phyloP scores from a whole-genome alignment of 2,888 invertebrate genomes.

The Agrotis exclamationis region DNA sequence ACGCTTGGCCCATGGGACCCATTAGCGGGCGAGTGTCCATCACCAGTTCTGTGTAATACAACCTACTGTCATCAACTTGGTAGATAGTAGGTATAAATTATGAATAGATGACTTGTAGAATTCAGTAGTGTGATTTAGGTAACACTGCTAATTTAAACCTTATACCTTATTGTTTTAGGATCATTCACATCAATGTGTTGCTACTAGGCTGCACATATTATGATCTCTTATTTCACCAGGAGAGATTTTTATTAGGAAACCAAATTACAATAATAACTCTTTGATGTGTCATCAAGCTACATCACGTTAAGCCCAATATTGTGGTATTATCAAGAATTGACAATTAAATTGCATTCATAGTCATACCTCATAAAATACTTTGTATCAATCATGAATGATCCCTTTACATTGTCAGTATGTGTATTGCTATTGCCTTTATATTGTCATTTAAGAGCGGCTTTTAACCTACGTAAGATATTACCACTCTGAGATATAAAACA shows the following conservation, averaged over 20 bases:
- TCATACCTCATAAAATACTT: not conserved
- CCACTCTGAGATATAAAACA: too few species aligned
- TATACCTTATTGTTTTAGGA: not conserved
- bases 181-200: not conserved
- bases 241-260: too few species aligned
- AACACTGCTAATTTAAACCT: not conserved
- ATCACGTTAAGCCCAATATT: not conserved
- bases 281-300: not conserved
- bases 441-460: too few species aligned
- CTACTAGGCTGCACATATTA: not conserved
- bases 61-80: constrained; percentile 74
- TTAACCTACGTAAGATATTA: too few species aligned
- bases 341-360: not conserved
- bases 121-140: not conserved
- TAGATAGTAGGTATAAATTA: constrained; percentile 1
- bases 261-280: too few species aligned
- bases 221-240: too few species aligned
- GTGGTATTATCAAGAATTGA: not conserved
- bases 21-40: constrained; percentile 95
- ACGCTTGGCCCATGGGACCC: constrained; percentile 95
- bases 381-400: not conserved
- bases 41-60: constrained; percentile 91
- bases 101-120: not conserved
- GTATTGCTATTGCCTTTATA: not conserved
- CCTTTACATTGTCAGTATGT: too few species aligned